Evolutionary conservation across 2,888 invertebrate genomes (phyloP).

Genomic region (Pollenia griseotomentosa): DNA sequence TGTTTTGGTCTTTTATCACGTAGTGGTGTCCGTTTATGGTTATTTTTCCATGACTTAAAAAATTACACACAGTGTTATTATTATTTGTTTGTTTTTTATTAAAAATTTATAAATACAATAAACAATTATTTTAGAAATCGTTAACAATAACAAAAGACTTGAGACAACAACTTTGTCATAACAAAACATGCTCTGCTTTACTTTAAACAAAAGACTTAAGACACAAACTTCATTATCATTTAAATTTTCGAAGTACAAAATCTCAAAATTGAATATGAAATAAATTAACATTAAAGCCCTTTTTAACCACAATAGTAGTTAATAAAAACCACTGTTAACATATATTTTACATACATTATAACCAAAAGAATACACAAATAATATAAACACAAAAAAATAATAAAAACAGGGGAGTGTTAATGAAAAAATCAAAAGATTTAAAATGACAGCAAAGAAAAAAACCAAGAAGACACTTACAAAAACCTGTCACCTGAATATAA

Average conservation of each 20-base stretch:
- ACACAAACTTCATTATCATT: constrained; percentile 7
- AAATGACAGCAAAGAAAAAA: neutral
- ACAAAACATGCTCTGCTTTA: neutral
- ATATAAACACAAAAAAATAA: neutral
- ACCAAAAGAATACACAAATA: neutral
- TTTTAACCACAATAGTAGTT: constrained; percentile 38
- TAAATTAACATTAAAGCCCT: constrained; percentile 18
- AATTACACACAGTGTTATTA: too few relatives aligned
- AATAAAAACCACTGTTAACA: neutral
- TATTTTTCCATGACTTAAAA: too few relatives aligned
- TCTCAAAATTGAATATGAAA: constrained; percentile 8
- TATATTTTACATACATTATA: neutral
- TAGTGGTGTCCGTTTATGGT: too few relatives aligned
- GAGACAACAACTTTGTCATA: neutral
- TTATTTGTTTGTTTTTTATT: too few relatives aligned
- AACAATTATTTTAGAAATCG: too few relatives aligned
- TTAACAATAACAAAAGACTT: neutral
- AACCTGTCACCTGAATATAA: constrained; percentile 46
- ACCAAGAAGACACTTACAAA: neutral
- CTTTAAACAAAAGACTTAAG: constrained; percentile 20
- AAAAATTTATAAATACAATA: too few relatives aligned
- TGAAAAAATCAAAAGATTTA: constrained; percentile 6
- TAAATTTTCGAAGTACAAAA: neutral
- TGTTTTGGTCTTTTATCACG: too few relatives aligned
- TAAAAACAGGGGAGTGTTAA: neutral